Percentiles rank a stretch among this genome's conserved stretches.
These are phyloP conservation scores for Vidua macroura DNA, from an alignment of 2,113 vertebrate species.

Conservation along the genomic window DNA sequence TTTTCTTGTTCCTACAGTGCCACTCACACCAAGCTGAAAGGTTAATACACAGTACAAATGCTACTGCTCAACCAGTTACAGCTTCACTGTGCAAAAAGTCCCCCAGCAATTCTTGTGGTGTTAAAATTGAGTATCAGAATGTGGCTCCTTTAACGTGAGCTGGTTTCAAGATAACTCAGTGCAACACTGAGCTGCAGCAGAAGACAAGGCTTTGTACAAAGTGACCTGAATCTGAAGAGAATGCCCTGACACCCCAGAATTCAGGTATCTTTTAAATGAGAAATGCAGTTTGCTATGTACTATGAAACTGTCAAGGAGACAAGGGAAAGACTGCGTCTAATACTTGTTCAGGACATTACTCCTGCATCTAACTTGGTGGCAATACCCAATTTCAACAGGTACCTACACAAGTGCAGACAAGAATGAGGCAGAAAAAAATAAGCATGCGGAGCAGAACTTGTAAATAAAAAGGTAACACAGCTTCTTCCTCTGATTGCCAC, in stretches of 20 bases:
- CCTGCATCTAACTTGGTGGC: neutral
- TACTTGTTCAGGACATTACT: no score
- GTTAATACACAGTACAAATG: neutral
- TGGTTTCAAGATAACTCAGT: neutral
- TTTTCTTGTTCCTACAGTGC: neutral
- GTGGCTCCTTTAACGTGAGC: neutral
- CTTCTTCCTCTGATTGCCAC: neutral
- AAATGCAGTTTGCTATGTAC: neutral
- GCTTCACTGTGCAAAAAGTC: neutral
- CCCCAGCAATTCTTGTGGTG: neutral
- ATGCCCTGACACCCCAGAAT: neutral
- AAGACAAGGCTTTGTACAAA: neutral
- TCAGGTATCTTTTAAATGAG: neutral
- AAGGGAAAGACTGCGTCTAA: neutral
- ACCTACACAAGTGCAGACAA: neutral
- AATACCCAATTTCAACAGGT: neutral
- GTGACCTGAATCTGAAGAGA: neutral
- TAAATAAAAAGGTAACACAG: neutral
- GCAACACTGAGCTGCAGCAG: neutral
- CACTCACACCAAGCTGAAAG: neutral
- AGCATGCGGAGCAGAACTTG: accelerated
- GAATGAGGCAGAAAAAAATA: neutral
- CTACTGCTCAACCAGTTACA: neutral
- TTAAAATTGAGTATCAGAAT: neutral
- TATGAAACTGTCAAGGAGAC: accelerated